phyloP scores from a whole-genome alignment of 2,797 vertebrate species.

The Podargus strigoides region DNA sequence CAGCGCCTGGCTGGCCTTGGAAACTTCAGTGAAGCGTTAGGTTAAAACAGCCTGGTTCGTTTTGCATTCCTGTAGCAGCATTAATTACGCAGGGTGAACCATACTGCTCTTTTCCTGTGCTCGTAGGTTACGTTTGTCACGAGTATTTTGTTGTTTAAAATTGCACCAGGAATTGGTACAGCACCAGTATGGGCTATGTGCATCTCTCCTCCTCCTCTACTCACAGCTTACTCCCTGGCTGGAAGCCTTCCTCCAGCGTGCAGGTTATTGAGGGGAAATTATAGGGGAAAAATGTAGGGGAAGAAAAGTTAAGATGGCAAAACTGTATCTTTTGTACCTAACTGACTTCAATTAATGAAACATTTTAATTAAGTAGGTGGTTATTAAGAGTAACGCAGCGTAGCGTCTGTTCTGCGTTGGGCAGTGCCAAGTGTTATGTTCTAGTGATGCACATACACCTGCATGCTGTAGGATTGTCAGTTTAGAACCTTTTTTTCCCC shows the following conservation, averaged over 20 bases:
- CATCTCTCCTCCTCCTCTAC: neutral
- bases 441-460: neutral
- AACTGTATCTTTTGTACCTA: neutral
- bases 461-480: neutral
- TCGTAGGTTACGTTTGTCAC: rapidly evolving
- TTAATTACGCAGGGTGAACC: rapidly evolving
- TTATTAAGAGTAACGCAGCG: neutral
- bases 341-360: neutral
- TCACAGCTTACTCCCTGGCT: neutral
- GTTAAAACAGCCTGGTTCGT: rapidly evolving
- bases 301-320: neutral
- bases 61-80: neutral
- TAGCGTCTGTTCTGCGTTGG: neutral
- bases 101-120: rapidly evolving
- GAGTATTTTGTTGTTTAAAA: neutral
- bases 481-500: neutral
- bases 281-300: too few species aligned
- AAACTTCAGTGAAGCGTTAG: neutral
- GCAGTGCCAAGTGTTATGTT: neutral
- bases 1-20: neutral
- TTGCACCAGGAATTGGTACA: too few species aligned
- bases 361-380: neutral
- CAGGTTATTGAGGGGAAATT: neutral
- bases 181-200: rapidly evolving
- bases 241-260: neutral